Evolutionary conservation across 2,113 vertebrate genomes (phyloP), one percentile per base, ranked within the genome.

Genomic region (Cavia aperea): DNA sequence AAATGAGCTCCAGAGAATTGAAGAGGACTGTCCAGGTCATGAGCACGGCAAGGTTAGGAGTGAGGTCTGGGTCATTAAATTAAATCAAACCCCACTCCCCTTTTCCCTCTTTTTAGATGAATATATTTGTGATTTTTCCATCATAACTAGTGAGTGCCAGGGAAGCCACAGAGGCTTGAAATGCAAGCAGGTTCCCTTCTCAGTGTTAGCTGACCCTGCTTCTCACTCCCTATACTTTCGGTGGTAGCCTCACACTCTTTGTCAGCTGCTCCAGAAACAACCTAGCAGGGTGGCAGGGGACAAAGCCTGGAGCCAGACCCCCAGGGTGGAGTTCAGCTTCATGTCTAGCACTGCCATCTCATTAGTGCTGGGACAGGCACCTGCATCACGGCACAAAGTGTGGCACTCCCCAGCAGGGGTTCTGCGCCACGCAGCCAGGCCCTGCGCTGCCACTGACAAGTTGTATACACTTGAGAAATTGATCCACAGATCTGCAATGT

Each of bases 1-100:
- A 95, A 86, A 51, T 18, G 18, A 95, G 89, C 81, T 58, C 56
- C 62, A 31, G 51, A 78, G 54, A 88, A 91, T 43, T 60, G 65
- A 21, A 49, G 29, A 81, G 63, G 73, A 36, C 51, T 84, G 16
- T 39, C 31, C 49, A 65, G 85, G 84, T 46, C 62, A 56, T 1
- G 1, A 33, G 39, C 43, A 21, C 10, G 5, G 73, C 73, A 93
- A 93, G 66, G 23, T 36, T 36, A 49, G 13, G 16, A 60, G 46
- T 65, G 11, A 12, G 66, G 49, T 49, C 29, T 73, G 58, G 31
- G 39, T 81, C 13, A 4, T 81, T 65, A 62, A 24, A 65, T 58
- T 65, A 77, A 88, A 12, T 54, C 15, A 8, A 90, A 46, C 31
- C 91, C 43, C 66, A 23, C 56, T n/a, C 54, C 62, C 36, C 66